Conservation (phyloP, 2,113 vertebrate genomes). For the Morone chrysops region DNA sequence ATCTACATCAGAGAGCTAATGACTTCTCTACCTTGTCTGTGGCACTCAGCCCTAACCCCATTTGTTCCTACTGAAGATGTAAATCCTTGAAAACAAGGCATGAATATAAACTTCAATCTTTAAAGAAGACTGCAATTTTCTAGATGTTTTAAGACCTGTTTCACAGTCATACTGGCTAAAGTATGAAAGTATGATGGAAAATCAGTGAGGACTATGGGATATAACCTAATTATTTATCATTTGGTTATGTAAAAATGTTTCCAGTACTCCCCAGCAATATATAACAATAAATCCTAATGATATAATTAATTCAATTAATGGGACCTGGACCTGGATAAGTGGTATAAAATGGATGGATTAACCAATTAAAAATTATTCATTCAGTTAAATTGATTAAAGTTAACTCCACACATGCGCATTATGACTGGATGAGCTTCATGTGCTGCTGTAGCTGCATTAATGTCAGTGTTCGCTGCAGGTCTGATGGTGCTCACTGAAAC, state of each 20-base stretch:
- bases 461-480: background rate
- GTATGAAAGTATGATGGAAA: background rate
- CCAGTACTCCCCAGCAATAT: background rate
- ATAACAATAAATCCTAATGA: background rate
- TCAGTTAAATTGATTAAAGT: background rate
- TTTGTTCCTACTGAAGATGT: background rate
- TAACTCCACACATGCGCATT: background rate
- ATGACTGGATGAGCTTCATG: background rate
- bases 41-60: background rate
- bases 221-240: background rate
- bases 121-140: background rate
- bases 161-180: background rate
- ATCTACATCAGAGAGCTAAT: background rate
- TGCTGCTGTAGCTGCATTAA: too few species aligned
- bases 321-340: background rate
- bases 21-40: background rate
- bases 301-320: background rate
- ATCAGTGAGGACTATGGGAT: background rate
- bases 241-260: background rate
- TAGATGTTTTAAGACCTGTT: background rate
- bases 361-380: background rate
- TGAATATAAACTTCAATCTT: background rate
- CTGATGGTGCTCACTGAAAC: background rate
- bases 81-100: background rate
- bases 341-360: background rate